phyloP scores from a whole-genome alignment of 92 coral and sea anemone genomes.

The Bergia puertoricense region DNA sequence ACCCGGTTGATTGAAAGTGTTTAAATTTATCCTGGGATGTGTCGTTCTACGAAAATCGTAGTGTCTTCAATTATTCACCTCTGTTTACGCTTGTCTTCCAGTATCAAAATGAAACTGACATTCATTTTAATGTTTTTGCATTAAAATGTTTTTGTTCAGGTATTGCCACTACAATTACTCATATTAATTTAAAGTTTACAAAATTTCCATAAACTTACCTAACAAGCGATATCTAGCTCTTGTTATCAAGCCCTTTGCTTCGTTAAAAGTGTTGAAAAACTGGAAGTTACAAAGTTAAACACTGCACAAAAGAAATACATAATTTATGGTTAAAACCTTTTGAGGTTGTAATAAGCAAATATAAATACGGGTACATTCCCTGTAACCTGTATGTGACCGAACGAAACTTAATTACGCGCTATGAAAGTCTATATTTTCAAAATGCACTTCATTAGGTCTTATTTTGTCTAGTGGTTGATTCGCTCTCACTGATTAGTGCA shows the following conservation, averaged over 20 bases:
- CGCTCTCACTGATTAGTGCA: neutral
- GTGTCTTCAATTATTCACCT: too few relatives aligned
- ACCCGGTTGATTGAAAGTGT: too few relatives aligned
- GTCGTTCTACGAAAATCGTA: too few relatives aligned
- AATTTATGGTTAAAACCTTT: neutral
- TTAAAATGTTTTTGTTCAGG: too few relatives aligned
- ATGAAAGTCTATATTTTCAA: too few relatives aligned
- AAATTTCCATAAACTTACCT: neutral
- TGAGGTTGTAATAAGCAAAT: neutral
- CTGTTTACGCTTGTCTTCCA: too few relatives aligned
- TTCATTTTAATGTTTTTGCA: too few relatives aligned
- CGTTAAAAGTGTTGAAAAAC: neutral
- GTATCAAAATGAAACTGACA: too few relatives aligned
- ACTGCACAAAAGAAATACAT: neutral
- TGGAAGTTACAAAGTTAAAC: too few relatives aligned
- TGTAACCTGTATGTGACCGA: neutral
- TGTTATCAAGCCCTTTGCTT: neutral
- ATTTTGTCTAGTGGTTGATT: neutral
- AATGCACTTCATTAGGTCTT: neutral
- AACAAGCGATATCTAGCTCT: neutral
- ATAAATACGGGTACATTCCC: too few relatives aligned
- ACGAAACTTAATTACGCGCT: neutral
- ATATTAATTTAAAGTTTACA: neutral
- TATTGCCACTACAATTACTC: neutral
- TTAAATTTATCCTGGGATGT: too few relatives aligned